Percentiles rank a stretch among this genome's conserved stretches.
phyloP scores from a whole-genome alignment of 2,888 invertebrate genomes.

The Drosophila gaucha region DNA sequence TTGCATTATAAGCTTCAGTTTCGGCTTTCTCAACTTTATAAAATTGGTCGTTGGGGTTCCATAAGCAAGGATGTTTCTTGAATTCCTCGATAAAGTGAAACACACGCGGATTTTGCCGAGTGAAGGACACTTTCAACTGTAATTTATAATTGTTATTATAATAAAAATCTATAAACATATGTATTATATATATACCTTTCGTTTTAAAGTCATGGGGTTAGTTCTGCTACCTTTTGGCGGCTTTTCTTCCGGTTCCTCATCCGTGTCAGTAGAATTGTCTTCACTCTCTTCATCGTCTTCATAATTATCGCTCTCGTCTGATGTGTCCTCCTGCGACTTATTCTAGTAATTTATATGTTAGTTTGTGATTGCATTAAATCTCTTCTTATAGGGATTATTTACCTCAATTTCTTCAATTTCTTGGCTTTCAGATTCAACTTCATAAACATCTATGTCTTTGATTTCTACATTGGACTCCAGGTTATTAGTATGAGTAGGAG shows the following conservation, averaged over 20 bases:
- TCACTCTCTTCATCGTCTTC: neutral
- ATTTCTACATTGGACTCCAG: neutral
- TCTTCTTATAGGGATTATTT: neutral
- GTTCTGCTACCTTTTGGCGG: conserved; percentile 5
- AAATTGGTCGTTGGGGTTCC: conserved; percentile 26
- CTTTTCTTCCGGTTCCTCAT: conserved; percentile 10
- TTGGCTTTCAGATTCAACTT: conserved; percentile 7
- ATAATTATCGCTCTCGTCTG: neutral
- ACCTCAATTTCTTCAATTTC: neutral
- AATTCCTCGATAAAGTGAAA: conserved; percentile 36
- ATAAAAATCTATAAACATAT: neutral
- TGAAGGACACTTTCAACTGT: conserved; percentile 38
- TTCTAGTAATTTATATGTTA: neutral
- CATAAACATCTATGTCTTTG: neutral
- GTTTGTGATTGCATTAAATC: too few relatives aligned
- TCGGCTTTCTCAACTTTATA: conserved; percentile 4
- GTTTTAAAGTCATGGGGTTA: conserved; percentile 25
- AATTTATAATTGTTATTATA: neutral
- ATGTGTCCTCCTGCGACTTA: neutral
- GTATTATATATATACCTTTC: conserved; percentile 15
- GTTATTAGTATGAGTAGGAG: neutral
- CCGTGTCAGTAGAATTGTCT: conserved; percentile 10
- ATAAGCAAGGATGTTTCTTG: conserved; percentile 42
- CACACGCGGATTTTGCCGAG: conserved; percentile 34
- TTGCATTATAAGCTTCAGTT: conserved; percentile 8